Evolutionary conservation across 2,113 vertebrate species (phyloP), one percentile per base, ranked within the genome.

Genomic region (Dissostichus mawsoni): DNA sequence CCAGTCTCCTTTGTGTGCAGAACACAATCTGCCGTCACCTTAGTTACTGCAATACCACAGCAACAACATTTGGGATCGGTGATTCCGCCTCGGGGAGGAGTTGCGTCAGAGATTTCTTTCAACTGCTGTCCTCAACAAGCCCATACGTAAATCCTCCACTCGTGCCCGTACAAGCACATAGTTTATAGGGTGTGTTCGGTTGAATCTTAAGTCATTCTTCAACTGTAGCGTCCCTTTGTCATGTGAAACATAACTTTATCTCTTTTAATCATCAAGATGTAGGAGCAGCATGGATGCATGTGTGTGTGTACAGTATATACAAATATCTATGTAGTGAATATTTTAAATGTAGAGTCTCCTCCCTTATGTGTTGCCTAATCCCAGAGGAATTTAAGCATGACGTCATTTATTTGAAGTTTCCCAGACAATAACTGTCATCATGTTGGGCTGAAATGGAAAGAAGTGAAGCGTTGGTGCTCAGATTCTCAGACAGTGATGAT

Each of bases 111-210:
- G 80, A 86, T 65, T 6, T 14, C 11, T 62, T 82, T 71, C 9
- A 10, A 57, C 64, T 61, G 47, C 78, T 75, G 69, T 66, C 68
- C 77, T 78, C 51, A 62, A 50, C 87, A 86, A 81, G 87, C 45
- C 81, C n/a, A 1, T 61, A 73, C 79, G 29, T 64, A 84, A 66
- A 50, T 1, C 80, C 55, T 55, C 47, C 0, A 4, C 53, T 88
- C 93, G 57, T 84, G 94, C 45, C 89, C 41, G 77, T 51, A 90
- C 94, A 92, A 1, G 94, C 11, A 1, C 1, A 13, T 16, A 29
- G 25, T 65, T 77, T 50, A 65, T 2, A 83, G 67, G 90, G 89
- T 75, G 91, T 92, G 90, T 90, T 68, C 23, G 9, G 45, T 8
- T 67, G 1, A 50, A 66, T 25, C 69, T 62, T 7, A 83, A 78